Evolutionary conservation across 2,797 vertebrate genomes (phyloP).

Genomic region (Synanceia verrucosa): DNA sequence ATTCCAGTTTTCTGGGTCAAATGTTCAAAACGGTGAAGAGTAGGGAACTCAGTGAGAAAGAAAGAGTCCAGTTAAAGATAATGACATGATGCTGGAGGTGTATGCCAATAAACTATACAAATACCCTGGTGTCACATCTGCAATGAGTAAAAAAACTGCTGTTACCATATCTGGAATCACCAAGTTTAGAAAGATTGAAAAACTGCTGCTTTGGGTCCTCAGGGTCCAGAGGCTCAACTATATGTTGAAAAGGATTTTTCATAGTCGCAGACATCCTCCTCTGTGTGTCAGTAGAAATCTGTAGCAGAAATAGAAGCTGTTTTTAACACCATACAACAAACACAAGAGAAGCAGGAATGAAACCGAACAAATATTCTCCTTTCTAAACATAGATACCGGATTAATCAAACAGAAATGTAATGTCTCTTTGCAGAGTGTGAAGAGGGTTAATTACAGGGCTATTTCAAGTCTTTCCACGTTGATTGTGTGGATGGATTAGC

Average conservation of each 20-base stretch:
- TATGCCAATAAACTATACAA: too few relatives aligned
- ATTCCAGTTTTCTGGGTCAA: too few relatives aligned
- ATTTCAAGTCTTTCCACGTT: background rate
- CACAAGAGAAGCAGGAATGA: conserved; percentile 1
- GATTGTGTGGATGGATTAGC: conserved; percentile 11
- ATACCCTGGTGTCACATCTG: background rate
- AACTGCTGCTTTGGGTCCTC: conserved; percentile 85
- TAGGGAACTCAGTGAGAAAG: too few relatives aligned
- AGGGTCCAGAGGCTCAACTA: conserved; percentile 88
- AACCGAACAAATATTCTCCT: background rate
- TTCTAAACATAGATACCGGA: background rate
- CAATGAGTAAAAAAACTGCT: background rate
- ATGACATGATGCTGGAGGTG: too few relatives aligned
- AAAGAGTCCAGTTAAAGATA: too few relatives aligned
- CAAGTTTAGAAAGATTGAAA: conserved; percentile 91
- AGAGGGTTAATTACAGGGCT: background rate
- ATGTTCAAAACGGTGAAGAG: too few relatives aligned
- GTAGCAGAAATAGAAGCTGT: background rate
- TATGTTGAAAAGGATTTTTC: conserved; percentile 87
- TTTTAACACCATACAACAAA: background rate
- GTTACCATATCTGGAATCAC: conserved; percentile 92
- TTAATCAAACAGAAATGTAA: background rate
- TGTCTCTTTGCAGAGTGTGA: background rate
- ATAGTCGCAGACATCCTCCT: conserved; percentile 68
- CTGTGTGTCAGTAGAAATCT: conserved; percentile 10